Evolutionary conservation across 1,140 invertebrate species (phyloP), one percentile per base, ranked within the genome.

Genomic region (Diuraphis noxia): DNA sequence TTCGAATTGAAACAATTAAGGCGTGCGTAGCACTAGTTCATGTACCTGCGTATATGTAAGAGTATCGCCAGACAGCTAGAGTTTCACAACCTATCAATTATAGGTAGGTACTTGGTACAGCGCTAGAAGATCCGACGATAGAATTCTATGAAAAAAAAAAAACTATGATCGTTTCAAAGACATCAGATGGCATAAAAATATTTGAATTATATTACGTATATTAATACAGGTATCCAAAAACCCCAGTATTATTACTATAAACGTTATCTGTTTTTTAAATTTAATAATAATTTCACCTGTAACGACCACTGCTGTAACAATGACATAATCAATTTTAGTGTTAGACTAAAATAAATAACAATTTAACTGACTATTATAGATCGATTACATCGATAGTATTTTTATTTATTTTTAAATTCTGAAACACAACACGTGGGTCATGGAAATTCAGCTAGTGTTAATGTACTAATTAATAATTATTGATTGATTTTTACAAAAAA

Each of bases 1-100:
- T 82, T 40, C 38, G 79, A 40, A 40, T 82, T 38, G 40, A 82
- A 82, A 82, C 79, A 82, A 82, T 82, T 82, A 82, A 82, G 36
- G 79, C 79, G 23, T 82, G 21, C 34, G 34, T 3, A 34, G 34
- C 21, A 34, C 23, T 9, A 36, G 23, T 19, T 36, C 34, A 2
- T 79, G 77, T 79, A 49, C n/a, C n/a, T n/a, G n/a, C 4, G 41
- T 8, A 34, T 72, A 36, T 21, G 34, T 36, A 36, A 34, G 21
- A 34, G 17, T 40, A 3, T 2, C 9, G 38, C 40, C 23, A 25
- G 8, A 82, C 79, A 38, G 40, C 23, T 23, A 25, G 23, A 38
- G 9, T 82, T 38, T 82, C 2, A 5, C 9, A 23, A 17, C 19
- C 2, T 49, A 49, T 49, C 13, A 46, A 46, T 46, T 30, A 56